phyloP scores from a whole-genome alignment of 1,140 invertebrate genomes.

The Archivesica marissinica region DNA sequence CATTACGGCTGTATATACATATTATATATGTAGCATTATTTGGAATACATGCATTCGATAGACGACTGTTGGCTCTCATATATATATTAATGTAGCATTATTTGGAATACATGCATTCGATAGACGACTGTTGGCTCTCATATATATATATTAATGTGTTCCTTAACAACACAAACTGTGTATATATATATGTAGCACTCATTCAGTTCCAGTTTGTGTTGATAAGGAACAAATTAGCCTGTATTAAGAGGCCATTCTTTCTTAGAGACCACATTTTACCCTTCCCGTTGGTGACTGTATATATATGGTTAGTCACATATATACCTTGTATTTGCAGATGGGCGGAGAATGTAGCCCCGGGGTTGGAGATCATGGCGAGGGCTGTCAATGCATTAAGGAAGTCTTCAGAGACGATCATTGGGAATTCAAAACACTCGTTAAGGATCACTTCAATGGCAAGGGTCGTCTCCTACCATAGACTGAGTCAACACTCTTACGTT shows the following conservation, averaged over 20 bases:
- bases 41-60: too few species aligned
- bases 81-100: too few species aligned
- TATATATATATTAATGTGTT: background rate
- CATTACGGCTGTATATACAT: too few species aligned
- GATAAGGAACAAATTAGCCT: background rate
- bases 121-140: too few species aligned
- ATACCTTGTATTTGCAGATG: background rate
- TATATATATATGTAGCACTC: background rate
- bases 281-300: background rate
- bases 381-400: slow-evolving; percentile 15
- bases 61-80: too few species aligned
- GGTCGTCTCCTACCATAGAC: too few species aligned
- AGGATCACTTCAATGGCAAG: slow-evolving; percentile 34
- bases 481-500: too few species aligned
- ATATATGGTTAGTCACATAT: background rate
- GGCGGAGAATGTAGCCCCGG: slow-evolving; percentile 27
- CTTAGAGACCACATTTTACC: background rate
- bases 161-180: background rate
- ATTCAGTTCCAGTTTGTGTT: background rate
- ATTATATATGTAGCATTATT: too few species aligned
- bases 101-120: too few species aligned
- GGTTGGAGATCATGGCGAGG: slow-evolving; percentile 29
- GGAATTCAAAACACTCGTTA: background rate
- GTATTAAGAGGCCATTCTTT: background rate
- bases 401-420: background rate